phyloP scores from a whole-genome alignment of 2,888 invertebrate genomes.

The Gisinianus flammeolus region DNA sequence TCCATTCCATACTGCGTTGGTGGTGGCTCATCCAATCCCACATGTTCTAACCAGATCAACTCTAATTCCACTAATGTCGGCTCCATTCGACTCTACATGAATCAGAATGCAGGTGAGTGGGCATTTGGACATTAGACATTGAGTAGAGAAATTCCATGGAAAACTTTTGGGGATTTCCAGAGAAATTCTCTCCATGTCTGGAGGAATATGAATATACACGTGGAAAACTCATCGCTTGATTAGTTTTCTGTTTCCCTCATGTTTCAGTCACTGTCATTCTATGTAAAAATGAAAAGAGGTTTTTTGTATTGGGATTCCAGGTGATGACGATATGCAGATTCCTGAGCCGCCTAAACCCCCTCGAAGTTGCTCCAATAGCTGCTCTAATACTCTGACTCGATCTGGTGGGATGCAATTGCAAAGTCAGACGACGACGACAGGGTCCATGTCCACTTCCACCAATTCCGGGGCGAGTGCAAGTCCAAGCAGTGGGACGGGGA shows the following conservation, averaged over 20 bases:
- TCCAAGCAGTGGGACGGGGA: constrained; percentile 59
- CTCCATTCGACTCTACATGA: constrained; percentile 56
- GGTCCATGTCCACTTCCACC: constrained; percentile 63
- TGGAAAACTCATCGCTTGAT: too few relatives aligned
- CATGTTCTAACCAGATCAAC: constrained; percentile 36
- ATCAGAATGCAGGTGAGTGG: constrained; percentile 55
- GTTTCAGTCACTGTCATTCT: too few relatives aligned
- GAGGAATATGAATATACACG: too few relatives aligned
- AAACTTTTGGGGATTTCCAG: too few relatives aligned
- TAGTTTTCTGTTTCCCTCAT: too few relatives aligned
- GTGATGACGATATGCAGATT: constrained; percentile 26
- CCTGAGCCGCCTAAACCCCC: constrained; percentile 28
- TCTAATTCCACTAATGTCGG: constrained; percentile 39
- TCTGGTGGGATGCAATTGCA: constrained; percentile 32
- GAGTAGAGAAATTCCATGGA: too few relatives aligned
- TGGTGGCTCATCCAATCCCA: constrained; percentile 41
- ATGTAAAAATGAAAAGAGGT: too few relatives aligned
- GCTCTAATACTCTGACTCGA: constrained; percentile 32
- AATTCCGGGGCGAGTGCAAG: constrained; percentile 64
- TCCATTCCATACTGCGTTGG: constrained; percentile 56
- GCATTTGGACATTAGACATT: background rate
- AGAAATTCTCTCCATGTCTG: too few relatives aligned
- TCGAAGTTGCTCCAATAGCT: constrained; percentile 14
- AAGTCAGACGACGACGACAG: too few relatives aligned
- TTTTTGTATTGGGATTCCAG: too few relatives aligned